Conservation (phyloP, 2,888 invertebrate species). For the Aethes cnicana region DNA sequence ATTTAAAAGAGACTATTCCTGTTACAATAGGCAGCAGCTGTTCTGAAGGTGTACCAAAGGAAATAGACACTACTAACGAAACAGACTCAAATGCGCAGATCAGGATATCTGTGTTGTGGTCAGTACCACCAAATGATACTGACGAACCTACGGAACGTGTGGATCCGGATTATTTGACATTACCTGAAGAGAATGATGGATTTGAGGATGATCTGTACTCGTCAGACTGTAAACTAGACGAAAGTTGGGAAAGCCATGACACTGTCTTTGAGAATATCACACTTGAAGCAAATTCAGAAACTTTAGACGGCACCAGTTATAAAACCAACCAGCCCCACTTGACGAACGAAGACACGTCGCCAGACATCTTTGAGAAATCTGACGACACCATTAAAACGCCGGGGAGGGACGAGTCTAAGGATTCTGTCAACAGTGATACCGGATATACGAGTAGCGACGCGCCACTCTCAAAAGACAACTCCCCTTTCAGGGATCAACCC, state of each 20-base stretch:
- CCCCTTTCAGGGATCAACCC: conserved; percentile 21
- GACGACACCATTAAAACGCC: conserved; percentile 47
- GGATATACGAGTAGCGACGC: conserved; percentile 50
- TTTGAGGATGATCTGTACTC: conserved; percentile 42
- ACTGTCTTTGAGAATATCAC: conserved; percentile 70
- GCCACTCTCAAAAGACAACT: conserved; percentile 34
- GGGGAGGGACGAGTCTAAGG: conserved; percentile 54
- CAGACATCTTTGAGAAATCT: conserved; percentile 46
- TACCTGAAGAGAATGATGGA: conserved; percentile 17
- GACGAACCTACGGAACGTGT: no score
- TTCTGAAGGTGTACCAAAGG: no score
- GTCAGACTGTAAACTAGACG: conserved; percentile 64
- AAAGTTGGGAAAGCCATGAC: conserved; percentile 63
- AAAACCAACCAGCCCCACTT: conserved; percentile 36
- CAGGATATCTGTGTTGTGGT: no score
- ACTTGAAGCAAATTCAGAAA: conserved; percentile 47
- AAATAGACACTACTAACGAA: no score
- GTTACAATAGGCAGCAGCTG: no score
- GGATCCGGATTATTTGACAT: conserved; percentile 18
- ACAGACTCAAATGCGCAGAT: no score
- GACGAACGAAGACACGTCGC: conserved; percentile 44
- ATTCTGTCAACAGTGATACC: conserved; percentile 53
- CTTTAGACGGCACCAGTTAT: conserved; percentile 38
- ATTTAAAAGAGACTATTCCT: no score
- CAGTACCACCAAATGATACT: no score